Base-by-base conservation (phyloP, 1,140 invertebrate species). In the Trachymyrmex septentrionalis region DNA sequence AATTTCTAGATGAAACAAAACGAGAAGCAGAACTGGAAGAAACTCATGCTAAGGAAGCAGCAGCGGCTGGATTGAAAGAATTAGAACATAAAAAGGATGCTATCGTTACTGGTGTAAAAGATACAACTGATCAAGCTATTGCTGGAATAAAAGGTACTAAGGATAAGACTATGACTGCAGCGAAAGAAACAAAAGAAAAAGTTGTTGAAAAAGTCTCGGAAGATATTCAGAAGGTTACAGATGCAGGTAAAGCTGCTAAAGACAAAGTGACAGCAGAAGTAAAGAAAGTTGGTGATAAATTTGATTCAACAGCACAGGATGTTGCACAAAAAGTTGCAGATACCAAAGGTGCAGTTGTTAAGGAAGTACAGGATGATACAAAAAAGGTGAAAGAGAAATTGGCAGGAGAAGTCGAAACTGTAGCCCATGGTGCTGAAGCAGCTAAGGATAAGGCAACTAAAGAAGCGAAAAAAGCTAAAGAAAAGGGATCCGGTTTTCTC, bases 381-480 rank as follows among this genome's bases (percentile, higher is more conserved):
- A 84, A 88, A 10, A 16, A 34, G 3, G 77, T 50, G 0, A 89
- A 87, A 59, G 81, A 87, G 1, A 88, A 88, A 30, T 5, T 91
- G 6, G 14, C 59, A 3, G 21, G 75, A 0, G 50, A 38, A 19
- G 16, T 55, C 1, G 86, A 71, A 10, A 3, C 67, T 3, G 64
- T 76, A 10, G 67, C 77, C 0, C 50, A 87, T 2, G 14, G 53
- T 9, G 44, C 75, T 4, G 21, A 12, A 50, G 2, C 21, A 80
- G 30, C 44, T 69, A 89, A 86, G 16, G 87, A 88, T 2, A 90
- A 90, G 59, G 55, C 77, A 9, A 63, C 19, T 2, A 91, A 80
- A 44, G 91, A 85, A 38, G 72, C 75, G 1, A 91, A 91, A 10
- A 91, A 93, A 30, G 81, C 77, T 0, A 92, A 93, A 1, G 86